phyloP scores from a whole-genome alignment of 2,797 vertebrate species.

The Rhyacichthys aspro region DNA sequence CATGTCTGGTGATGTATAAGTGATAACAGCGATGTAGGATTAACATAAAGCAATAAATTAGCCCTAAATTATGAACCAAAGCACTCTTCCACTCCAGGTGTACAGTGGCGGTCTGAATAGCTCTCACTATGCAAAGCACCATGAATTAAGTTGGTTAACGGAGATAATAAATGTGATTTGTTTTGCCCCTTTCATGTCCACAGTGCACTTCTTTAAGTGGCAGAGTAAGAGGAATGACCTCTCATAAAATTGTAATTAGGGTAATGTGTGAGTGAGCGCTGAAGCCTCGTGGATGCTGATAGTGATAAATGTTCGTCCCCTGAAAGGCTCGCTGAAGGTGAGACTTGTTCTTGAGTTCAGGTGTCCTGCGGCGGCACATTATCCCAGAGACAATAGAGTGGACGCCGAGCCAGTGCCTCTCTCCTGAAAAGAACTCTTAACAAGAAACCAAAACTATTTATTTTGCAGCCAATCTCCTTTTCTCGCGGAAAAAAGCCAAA shows the following conservation, averaged over 20 bases:
- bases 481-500: slow-evolving; percentile 25
- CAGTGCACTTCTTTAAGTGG: slow-evolving; percentile 63
- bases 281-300: slow-evolving; percentile 54
- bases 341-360: slow-evolving; percentile 59
- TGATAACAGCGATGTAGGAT: slow-evolving; percentile 7
- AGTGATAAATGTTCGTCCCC: slow-evolving; percentile 67
- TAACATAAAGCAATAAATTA: slow-evolving; percentile 55
- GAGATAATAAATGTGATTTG: slow-evolving; percentile 79
- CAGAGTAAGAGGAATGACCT: slow-evolving; percentile 72
- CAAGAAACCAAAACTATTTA: slow-evolving; percentile 45
- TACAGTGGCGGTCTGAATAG: slow-evolving; percentile 49
- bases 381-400: slow-evolving; percentile 42
- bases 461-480: slow-evolving; percentile 43
- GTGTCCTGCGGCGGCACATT: slow-evolving; percentile 36
- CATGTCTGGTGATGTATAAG: slow-evolving; percentile 18
- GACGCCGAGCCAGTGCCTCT: slow-evolving; percentile 30
- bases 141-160: slow-evolving; percentile 54
- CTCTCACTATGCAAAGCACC: slow-evolving; percentile 38
- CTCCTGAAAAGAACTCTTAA: slow-evolving; percentile 21
- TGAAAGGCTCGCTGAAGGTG: slow-evolving; percentile 64
- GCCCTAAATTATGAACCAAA: slow-evolving; percentile 41
- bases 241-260: slow-evolving; percentile 77
- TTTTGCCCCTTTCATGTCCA: slow-evolving; percentile 66
- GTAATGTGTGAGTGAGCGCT: slow-evolving; percentile 75
- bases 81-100: slow-evolving; percentile 51